Evolutionary conservation across 2,113 vertebrate genomes (phyloP).

Genomic region (Ammospiza nelsoni): DNA sequence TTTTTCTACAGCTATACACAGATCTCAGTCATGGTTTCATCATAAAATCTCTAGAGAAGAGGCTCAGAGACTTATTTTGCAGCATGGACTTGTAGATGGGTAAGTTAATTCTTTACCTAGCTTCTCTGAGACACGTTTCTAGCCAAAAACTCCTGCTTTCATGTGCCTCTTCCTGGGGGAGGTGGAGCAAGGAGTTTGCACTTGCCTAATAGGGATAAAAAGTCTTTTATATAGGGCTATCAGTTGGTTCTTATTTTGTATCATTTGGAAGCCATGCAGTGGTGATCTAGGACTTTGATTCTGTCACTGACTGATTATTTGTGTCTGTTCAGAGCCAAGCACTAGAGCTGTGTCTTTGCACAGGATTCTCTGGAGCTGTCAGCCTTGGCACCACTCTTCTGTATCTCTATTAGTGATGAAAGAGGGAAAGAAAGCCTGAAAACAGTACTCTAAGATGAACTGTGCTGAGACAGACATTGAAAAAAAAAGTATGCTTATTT

Average conservation of each 20-base stretch:
- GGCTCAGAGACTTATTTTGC: constrained; percentile 89
- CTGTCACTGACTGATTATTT: constrained; percentile 24
- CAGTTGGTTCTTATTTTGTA: constrained; percentile 14
- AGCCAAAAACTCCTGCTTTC: not conserved
- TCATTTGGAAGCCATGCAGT: constrained; percentile 26
- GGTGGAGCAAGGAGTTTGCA: not conserved
- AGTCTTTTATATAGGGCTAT: not conserved
- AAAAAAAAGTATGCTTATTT: not conserved
- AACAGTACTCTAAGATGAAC: not conserved
- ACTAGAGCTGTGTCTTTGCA: constrained; percentile 6
- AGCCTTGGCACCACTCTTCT: not conserved
- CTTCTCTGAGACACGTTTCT: not conserved
- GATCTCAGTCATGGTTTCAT: constrained; percentile 95
- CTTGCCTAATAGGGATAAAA: constrained; percentile 7
- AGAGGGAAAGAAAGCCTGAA: not conserved
- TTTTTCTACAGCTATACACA: constrained; percentile 84
- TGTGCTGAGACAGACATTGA: not conserved
- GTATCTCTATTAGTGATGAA: not conserved
- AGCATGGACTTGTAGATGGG: constrained; percentile 95
- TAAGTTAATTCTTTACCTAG: constrained; percentile 62
- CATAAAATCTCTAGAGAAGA: constrained; percentile 94
- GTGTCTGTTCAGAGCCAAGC: not conserved
- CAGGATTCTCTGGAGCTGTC: constrained; percentile 19
- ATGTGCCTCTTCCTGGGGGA: not conserved
- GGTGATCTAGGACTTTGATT: not conserved